Evolutionary conservation across 2,888 invertebrate genomes (phyloP).

Genomic region (Drosophila mimetica): DNA sequence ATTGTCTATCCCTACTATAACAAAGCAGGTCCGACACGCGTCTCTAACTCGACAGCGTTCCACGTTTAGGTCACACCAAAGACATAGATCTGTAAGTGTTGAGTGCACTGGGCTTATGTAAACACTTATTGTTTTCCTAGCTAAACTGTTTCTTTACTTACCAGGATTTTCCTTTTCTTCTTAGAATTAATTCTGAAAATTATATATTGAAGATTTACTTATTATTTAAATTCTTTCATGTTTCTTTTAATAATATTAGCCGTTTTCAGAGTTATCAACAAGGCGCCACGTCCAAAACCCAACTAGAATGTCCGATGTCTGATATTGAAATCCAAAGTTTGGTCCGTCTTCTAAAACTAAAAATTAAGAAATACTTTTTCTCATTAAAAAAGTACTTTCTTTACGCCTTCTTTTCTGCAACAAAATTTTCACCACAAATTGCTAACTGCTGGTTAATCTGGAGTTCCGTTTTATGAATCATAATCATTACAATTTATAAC

Average conservation of each 20-base stretch:
- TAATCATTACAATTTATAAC: too few relatives aligned
- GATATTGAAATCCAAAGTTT: too few relatives aligned
- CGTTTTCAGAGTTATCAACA: not conserved
- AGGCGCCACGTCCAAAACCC: not conserved
- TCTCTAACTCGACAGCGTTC: slow-evolving; percentile 89
- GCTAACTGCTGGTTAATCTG: too few relatives aligned
- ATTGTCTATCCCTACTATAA: slow-evolving; percentile 72
- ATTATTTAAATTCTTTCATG: slow-evolving; percentile 11
- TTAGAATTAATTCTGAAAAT: slow-evolving; percentile 21
- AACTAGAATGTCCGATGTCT: not conserved
- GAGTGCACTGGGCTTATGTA: slow-evolving; percentile 74
- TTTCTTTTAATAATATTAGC: not conserved
- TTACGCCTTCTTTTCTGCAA: too few relatives aligned
- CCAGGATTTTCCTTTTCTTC: slow-evolving; percentile 34
- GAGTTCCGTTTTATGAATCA: too few relatives aligned
- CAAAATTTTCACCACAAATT: too few relatives aligned
- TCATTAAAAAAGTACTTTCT: too few relatives aligned
- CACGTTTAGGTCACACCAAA: slow-evolving; percentile 88
- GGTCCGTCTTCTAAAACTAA: too few relatives aligned
- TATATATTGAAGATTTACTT: slow-evolving; percentile 4
- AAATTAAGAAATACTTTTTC: too few relatives aligned
- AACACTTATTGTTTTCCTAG: slow-evolving; percentile 51
- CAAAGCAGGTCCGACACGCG: slow-evolving; percentile 89
- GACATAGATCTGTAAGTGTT: slow-evolving; percentile 89
- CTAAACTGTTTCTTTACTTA: slow-evolving; percentile 39